A percentile compares a stretch with the other conserved stretches of the same genome.
Conservation (phyloP, 2,113 vertebrate genomes). For the Tupaia tana region DNA sequence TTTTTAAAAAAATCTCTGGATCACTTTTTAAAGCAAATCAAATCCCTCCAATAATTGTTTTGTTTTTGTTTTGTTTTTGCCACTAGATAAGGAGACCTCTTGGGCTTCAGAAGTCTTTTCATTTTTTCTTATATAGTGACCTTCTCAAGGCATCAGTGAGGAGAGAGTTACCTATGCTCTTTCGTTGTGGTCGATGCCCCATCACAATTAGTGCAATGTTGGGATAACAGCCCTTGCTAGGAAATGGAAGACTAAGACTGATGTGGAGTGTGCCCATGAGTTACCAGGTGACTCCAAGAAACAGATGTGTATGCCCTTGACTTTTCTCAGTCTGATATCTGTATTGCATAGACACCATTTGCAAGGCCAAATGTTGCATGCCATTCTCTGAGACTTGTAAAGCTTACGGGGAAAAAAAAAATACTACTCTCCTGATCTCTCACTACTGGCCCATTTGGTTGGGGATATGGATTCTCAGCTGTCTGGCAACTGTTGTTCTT, state of each 20-base stretch:
- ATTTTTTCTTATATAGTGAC: background rate
- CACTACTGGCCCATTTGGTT: background rate
- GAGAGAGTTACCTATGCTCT: background rate
- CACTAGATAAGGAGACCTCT: background rate
- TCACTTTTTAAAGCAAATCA: background rate
- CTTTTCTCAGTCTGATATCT: background rate
- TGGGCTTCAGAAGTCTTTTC: background rate
- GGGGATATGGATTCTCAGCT: background rate
- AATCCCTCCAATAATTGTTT: background rate
- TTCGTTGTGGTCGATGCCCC: background rate
- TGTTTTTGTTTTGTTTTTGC: background rate
- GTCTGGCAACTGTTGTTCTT: constrained; percentile 24
- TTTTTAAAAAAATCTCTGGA: background rate
- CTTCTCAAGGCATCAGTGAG: background rate
- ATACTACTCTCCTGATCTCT: background rate
- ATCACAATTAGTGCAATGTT: too few relatives aligned
- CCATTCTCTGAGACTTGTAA: background rate
- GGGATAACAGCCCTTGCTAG: background rate
- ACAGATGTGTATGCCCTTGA: too few relatives aligned
- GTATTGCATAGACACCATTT: background rate
- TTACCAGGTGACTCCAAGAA: background rate
- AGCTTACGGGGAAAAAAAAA: background rate
- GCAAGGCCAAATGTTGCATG: background rate
- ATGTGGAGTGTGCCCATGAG: accelerated
- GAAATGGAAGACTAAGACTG: background rate